These are phyloP conservation scores for Canis aureus DNA, from an alignment of 2,113 vertebrate species.

Conservation along the genomic window DNA sequence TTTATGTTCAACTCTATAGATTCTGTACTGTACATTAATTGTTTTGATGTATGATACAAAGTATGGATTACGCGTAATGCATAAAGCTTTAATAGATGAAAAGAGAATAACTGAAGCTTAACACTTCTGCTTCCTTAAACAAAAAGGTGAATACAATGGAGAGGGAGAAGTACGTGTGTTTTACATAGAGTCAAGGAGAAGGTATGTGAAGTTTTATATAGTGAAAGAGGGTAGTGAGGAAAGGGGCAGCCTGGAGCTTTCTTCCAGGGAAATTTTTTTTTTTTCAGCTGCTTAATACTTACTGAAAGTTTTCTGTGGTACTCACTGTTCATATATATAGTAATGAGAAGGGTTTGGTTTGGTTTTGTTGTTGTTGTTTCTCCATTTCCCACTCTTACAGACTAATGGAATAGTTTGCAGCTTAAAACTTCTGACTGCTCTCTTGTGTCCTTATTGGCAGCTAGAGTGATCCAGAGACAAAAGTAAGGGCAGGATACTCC, in stretches of 20 bases:
- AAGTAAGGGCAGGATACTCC: neutral
- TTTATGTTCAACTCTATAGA: slow-evolving; percentile 67
- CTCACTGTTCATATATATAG: neutral
- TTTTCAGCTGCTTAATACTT: neutral
- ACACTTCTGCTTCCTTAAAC: neutral
- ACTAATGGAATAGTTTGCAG: neutral
- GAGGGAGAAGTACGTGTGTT: neutral
- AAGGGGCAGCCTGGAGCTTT: neutral
- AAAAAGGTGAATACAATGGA: neutral
- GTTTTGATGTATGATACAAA: slow-evolving; percentile 63
- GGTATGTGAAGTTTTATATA: neutral
- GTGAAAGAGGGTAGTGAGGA: neutral
- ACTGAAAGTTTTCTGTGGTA: neutral
- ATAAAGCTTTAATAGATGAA: slow-evolving; percentile 64
- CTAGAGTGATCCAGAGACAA: neutral
- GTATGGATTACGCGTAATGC: slow-evolving; percentile 67
- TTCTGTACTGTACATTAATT: slow-evolving; percentile 70
- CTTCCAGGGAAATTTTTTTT: neutral
- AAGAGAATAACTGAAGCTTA: neutral
- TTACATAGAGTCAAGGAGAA: neutral
- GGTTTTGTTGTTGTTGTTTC: neutral
- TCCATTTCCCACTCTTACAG: neutral
- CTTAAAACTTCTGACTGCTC: neutral
- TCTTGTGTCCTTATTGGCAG: neutral
- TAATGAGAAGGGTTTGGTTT: neutral